Percentiles rank a stretch among this genome's conserved stretches.
Evolutionary conservation across 2,888 invertebrate species (phyloP).

Genomic region (Drosophila maculinotata): DNA sequence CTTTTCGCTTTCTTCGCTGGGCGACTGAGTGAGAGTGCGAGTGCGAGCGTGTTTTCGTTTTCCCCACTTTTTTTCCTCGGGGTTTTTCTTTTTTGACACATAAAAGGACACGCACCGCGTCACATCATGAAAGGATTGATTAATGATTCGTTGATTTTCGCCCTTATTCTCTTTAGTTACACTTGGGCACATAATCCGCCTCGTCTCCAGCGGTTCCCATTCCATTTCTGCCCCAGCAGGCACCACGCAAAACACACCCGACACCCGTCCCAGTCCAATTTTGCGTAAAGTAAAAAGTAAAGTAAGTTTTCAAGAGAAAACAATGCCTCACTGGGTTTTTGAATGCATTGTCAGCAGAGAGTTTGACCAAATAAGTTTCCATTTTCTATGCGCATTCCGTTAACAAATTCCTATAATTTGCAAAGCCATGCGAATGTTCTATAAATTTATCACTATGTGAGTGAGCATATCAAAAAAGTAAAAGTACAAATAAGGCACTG

Average conservation of each 20-base stretch:
- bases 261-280: slow-evolving; percentile 45
- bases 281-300: slow-evolving; percentile 57
- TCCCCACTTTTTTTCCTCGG: slow-evolving; percentile 53
- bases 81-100: slow-evolving; percentile 76
- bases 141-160: slow-evolving; percentile 84
- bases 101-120: slow-evolving; percentile 85
- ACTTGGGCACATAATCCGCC: slow-evolving; percentile 83
- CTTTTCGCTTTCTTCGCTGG: slow-evolving; percentile 63
- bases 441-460: too few species aligned
- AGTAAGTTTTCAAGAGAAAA: slow-evolving; percentile 71
- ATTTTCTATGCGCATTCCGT: slow-evolving; percentile 26
- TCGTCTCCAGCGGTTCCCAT: slow-evolving; percentile 71
- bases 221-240: slow-evolving; percentile 56
- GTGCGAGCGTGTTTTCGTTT: slow-evolving; percentile 66
- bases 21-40: slow-evolving; percentile 59
- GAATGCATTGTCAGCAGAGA: slow-evolving; percentile 25
- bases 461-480: neutral
- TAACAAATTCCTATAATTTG: slow-evolving; percentile 16
- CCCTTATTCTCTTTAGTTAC: slow-evolving; percentile 84
- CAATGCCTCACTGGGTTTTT: slow-evolving; percentile 41
- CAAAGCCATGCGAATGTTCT: neutral
- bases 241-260: slow-evolving; percentile 15
- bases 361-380: slow-evolving; percentile 23
- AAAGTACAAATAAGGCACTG: neutral
- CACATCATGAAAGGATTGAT: slow-evolving; percentile 85